Evolutionary conservation across 2,888 invertebrate genomes (phyloP).

Genomic region (Cheilosia grossa): DNA sequence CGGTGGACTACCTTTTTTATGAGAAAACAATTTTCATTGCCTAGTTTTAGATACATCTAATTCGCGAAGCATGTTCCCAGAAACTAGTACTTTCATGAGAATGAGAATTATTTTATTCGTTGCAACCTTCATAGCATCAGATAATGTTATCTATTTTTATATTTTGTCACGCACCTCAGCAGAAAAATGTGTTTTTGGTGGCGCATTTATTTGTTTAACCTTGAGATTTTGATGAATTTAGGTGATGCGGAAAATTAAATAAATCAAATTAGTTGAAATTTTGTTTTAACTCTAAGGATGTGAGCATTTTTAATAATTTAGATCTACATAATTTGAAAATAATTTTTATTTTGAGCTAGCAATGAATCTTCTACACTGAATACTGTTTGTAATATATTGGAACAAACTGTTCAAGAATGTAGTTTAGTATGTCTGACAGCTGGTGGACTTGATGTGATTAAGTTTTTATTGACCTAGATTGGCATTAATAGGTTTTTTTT

Average conservation of each 20-base stretch:
- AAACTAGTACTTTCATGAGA: neutral
- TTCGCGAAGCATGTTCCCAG: neutral
- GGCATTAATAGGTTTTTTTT: too few relatives aligned
- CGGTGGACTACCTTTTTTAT: neutral
- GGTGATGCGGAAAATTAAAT: slow-evolving; percentile 8
- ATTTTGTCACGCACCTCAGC: slow-evolving; percentile 8
- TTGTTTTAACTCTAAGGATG: neutral
- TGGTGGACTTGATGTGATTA: too few relatives aligned
- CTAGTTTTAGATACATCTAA: neutral
- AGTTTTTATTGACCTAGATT: too few relatives aligned
- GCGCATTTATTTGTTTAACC: neutral
- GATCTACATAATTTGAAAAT: neutral
- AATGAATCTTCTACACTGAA: too few relatives aligned
- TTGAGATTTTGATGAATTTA: slow-evolving; percentile 13
- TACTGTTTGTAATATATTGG: too few relatives aligned
- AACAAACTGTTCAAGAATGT: too few relatives aligned
- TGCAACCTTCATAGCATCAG: neutral
- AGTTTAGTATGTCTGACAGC: too few relatives aligned
- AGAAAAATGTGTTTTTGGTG: slow-evolving; percentile 3
- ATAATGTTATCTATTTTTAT: neutral
- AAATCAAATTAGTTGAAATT: neutral
- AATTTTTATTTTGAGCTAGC: too few relatives aligned
- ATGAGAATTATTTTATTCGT: neutral
- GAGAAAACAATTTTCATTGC: neutral
- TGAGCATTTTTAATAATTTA: neutral